These are phyloP conservation scores for Andrena dorsata DNA, from an alignment of 2,888 invertebrate species.

Conservation along the genomic window DNA sequence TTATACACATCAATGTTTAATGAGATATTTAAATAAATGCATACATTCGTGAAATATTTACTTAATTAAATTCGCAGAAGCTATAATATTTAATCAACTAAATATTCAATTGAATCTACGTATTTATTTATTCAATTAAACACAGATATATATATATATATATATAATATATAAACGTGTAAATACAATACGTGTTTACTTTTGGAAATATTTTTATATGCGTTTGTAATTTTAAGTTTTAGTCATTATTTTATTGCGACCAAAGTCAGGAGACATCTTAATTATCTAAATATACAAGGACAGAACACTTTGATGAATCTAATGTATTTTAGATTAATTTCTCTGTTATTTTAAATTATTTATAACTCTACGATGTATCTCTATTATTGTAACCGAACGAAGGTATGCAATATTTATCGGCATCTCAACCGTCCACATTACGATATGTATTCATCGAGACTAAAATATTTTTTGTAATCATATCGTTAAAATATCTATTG, in stretches of 20 bases:
- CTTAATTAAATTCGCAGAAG: neutral
- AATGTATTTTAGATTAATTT: neutral
- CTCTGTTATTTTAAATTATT: conserved; percentile 9
- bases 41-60: neutral
- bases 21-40: conserved; percentile 11
- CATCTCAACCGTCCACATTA: conserved; percentile 27
- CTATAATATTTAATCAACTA: neutral
- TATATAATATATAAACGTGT: neutral
- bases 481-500: conserved; percentile 24
- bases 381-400: neutral
- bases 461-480: conserved; percentile 18
- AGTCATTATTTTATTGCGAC: neutral
- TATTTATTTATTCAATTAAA: conserved; percentile 16
- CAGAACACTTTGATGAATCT: neutral
- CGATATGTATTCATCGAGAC: conserved; percentile 19
- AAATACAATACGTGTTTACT: conserved; percentile 4
- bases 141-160: neutral
- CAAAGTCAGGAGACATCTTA: neutral
- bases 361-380: neutral
- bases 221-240: neutral
- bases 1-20: neutral
- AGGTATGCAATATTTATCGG: neutral
- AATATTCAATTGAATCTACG: neutral
- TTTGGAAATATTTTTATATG: neutral
- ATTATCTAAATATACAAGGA: neutral